Percentiles rank a stretch among this genome's conserved stretches.
These are phyloP conservation scores for Dynastes tityus DNA, from an alignment of 2,888 invertebrate species.

Conservation along the genomic window DNA sequence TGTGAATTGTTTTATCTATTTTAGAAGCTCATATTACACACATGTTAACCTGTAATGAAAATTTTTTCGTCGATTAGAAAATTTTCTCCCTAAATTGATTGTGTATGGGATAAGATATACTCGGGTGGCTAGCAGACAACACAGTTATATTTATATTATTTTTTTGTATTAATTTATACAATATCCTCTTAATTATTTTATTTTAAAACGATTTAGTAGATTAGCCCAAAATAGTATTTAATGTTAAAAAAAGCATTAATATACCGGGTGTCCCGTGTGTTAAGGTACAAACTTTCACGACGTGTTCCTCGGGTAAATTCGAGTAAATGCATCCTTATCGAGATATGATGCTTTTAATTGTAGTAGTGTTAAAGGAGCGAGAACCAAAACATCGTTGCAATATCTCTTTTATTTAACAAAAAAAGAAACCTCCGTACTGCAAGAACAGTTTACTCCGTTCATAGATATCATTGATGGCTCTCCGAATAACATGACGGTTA, in stretches of 20 bases:
- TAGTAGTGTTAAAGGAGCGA: too few relatives aligned
- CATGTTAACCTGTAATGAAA: not conserved
- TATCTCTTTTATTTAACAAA: too few relatives aligned
- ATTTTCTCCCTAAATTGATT: slow-evolving; percentile 14
- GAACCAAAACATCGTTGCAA: too few relatives aligned
- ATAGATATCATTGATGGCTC: too few relatives aligned
- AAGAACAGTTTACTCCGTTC: too few relatives aligned
- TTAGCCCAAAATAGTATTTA: slow-evolving; percentile 30
- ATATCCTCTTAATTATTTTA: slow-evolving; percentile 20
- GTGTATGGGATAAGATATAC: slow-evolving; percentile 15
- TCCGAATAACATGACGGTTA: too few relatives aligned
- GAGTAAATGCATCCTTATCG: too few relatives aligned
- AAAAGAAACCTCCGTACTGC: too few relatives aligned
- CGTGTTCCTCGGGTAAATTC: too few relatives aligned
- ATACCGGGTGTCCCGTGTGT: too few relatives aligned
- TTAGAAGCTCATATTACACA: slow-evolving; percentile 27
- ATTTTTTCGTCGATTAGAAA: not conserved
- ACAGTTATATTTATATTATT: slow-evolving; percentile 21
- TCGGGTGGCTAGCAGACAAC: slow-evolving; percentile 34
- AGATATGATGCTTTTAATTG: too few relatives aligned
- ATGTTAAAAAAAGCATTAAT: not conserved
- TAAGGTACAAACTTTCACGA: too few relatives aligned
- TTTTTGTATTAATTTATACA: slow-evolving; percentile 25
- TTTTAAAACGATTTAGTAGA: slow-evolving; percentile 8
- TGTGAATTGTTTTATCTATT: slow-evolving; percentile 18